A percentile compares a stretch with the other conserved stretches of the same genome.
Conservation (phyloP, 1,140 invertebrate genomes). For the Lepidurus apus region DNA sequence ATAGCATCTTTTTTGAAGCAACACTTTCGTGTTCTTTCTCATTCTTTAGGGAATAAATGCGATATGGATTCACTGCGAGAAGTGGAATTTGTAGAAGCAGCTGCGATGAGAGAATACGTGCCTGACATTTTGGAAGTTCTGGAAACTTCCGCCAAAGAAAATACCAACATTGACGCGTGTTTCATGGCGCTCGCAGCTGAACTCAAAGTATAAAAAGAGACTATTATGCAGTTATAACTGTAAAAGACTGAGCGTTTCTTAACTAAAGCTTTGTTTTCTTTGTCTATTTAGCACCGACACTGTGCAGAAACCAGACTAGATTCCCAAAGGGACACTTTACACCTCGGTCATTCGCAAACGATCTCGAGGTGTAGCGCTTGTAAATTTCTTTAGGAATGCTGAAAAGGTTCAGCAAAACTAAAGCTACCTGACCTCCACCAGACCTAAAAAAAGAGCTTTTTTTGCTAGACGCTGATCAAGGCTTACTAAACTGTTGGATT, state of each 20-base stretch:
- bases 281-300: not conserved
- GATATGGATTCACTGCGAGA: slow-evolving; percentile 73
- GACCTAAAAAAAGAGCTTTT: too few species aligned
- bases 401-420: not conserved
- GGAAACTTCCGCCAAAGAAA: slow-evolving; percentile 89
- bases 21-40: slow-evolving; percentile 32
- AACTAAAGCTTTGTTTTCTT: slow-evolving; percentile 35
- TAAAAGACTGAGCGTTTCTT: not conserved
- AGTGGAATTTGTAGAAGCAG: slow-evolving; percentile 75
- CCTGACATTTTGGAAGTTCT: slow-evolving; percentile 76
- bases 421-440: too few species aligned
- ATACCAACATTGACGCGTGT: slow-evolving; percentile 86
- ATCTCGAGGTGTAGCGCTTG: not conserved
- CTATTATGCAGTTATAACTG: not conserved
- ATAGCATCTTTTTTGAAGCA: slow-evolving; percentile 14
- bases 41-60: slow-evolving; percentile 69
- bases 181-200: slow-evolving; percentile 83
- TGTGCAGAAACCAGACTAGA: not conserved
- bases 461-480: too few species aligned
- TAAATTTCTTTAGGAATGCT: not conserved
- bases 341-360: not conserved
- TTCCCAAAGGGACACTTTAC: slow-evolving; percentile 2
- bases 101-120: slow-evolving; percentile 73
- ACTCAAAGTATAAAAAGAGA: slow-evolving; percentile 58
- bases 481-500: too few species aligned